Percentiles rank a stretch among this genome's conserved stretches.
Conservation (phyloP, 2,797 vertebrate genomes). For the Botia almorhae region DNA sequence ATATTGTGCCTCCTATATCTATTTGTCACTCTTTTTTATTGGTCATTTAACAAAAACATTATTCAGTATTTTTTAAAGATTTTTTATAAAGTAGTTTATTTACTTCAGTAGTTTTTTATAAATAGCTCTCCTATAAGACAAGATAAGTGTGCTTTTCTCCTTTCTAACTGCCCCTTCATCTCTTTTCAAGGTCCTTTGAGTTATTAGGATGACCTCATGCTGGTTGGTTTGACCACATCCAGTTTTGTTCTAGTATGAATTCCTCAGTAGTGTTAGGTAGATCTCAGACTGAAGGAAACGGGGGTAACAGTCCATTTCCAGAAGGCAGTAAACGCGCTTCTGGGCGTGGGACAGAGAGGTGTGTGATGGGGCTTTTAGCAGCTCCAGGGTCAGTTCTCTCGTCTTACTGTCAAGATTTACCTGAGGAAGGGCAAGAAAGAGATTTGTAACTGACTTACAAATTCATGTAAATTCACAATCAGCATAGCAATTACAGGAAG, state of each 20-base stretch:
- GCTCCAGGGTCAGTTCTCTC: conserved; percentile 78
- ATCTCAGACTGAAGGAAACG: conserved; percentile 82
- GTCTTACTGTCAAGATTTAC: conserved; percentile 85
- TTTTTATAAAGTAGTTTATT: background rate
- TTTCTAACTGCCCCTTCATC: background rate
- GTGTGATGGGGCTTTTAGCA: conserved; percentile 81
- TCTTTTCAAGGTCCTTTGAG: background rate
- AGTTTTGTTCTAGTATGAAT: conserved; percentile 58
- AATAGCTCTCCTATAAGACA: background rate
- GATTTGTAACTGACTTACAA: background rate
- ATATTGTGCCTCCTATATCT: background rate
- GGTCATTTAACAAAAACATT: background rate
- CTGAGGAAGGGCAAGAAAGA: conserved; percentile 62
- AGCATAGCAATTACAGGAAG: background rate
- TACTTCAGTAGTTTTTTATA: background rate
- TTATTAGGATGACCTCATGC: conserved; percentile 6
- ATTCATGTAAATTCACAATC: background rate
- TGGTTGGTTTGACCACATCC: background rate
- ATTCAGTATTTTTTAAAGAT: conserved; percentile 9
- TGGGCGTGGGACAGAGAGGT: conserved; percentile 78
- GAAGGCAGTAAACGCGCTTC: conserved; percentile 79
- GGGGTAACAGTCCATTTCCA: conserved; percentile 84
- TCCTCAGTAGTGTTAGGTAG: conserved; percentile 73
- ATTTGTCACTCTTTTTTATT: background rate
- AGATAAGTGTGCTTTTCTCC: background rate